Conservation (phyloP, 2,113 vertebrate genomes). For the Mellivora capensis region DNA sequence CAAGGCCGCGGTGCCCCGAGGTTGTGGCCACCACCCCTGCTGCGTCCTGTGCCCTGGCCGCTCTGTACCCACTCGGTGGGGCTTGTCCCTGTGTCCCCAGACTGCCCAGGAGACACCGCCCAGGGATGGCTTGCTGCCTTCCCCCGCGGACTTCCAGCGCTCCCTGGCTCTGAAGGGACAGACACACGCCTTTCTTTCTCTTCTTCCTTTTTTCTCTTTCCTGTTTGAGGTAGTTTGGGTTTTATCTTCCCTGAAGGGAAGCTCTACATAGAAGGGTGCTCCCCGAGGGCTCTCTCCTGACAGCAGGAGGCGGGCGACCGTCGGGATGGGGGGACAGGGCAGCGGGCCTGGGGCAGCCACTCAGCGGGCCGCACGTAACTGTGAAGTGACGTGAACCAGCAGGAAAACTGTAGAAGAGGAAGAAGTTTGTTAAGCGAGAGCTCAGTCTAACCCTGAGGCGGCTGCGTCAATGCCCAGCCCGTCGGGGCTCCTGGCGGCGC, state of each 20-base stretch:
- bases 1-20: background rate
- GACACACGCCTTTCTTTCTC: fast-evolving
- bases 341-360: background rate
- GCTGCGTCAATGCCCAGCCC: background rate
- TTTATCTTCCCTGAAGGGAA: background rate
- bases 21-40: background rate
- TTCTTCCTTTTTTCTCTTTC: background rate
- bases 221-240: background rate
- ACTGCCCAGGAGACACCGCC: background rate
- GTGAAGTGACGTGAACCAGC: background rate
- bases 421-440: background rate
- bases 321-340: too few species aligned
- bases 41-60: fast-evolving
- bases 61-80: background rate
- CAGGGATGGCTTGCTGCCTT: background rate
- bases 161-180: background rate
- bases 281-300: background rate
- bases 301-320: background rate
- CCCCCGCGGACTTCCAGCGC: too few species aligned
- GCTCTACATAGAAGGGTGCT: background rate
- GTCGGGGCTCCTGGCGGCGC: background rate
- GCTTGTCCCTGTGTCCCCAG: background rate
- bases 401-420: background rate
- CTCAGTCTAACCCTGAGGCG: background rate
- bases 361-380: background rate